These are phyloP conservation scores for Gnatocerus cornutus DNA, from an alignment of 2,888 invertebrate species.

Conservation along the genomic window DNA sequence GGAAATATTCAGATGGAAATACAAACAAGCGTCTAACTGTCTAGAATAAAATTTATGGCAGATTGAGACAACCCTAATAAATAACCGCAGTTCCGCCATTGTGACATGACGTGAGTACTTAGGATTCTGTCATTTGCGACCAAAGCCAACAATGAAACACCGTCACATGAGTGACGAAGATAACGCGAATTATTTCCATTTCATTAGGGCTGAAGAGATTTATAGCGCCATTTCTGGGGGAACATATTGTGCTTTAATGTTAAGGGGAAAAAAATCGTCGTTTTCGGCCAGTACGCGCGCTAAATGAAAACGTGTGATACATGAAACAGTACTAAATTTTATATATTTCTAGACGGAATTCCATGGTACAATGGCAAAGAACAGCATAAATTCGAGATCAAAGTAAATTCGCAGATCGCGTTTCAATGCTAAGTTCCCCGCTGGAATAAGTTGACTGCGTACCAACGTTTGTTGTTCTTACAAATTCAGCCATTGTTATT, in stretches of 20 bases:
- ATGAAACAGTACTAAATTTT: too few relatives aligned
- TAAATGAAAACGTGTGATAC: slow-evolving; percentile 1
- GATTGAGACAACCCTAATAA: slow-evolving; percentile 14
- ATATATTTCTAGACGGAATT: too few relatives aligned
- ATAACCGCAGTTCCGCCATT: slow-evolving; percentile 26
- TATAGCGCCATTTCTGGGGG: slow-evolving; percentile 33
- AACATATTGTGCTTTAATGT: slow-evolving; percentile 26
- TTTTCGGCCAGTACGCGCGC: slow-evolving; percentile 2
- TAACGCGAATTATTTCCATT: slow-evolving; percentile 44
- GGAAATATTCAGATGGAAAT: slow-evolving; percentile 10
- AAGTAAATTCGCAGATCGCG: too few relatives aligned
- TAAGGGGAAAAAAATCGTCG: slow-evolving; percentile 16
- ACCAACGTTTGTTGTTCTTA: too few relatives aligned
- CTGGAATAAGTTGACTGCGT: too few relatives aligned
- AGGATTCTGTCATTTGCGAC: slow-evolving; percentile 17
- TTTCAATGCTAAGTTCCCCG: too few relatives aligned
- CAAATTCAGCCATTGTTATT: too few relatives aligned
- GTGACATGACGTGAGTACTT: slow-evolving; percentile 30
- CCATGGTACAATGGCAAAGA: too few relatives aligned
- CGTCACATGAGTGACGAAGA: slow-evolving; percentile 35
- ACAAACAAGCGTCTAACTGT: slow-evolving; percentile 9
- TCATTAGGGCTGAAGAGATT: slow-evolving; percentile 41
- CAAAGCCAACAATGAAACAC: slow-evolving; percentile 27
- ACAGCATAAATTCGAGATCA: too few relatives aligned
- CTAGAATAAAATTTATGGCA: slow-evolving; percentile 25